Conservation (phyloP, 2,113 vertebrate genomes). For the Rafetus swinhoei region DNA sequence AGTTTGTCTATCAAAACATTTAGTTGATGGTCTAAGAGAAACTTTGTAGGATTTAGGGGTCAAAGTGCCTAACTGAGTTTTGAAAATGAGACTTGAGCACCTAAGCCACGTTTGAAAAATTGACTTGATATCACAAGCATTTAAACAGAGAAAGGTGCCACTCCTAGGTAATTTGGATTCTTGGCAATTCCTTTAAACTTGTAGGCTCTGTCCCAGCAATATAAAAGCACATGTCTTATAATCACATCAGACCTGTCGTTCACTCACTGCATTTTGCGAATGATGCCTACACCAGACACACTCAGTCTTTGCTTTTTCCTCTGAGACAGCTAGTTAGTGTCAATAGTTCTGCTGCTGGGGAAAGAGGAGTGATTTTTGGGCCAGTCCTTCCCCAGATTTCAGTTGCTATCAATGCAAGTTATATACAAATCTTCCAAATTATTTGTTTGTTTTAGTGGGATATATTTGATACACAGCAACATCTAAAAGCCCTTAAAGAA, state of each 20-base stretch:
- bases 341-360: background rate
- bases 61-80: background rate
- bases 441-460: background rate
- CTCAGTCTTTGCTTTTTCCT: background rate
- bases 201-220: background rate
- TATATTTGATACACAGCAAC: background rate
- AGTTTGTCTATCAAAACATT: background rate
- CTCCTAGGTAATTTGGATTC: background rate
- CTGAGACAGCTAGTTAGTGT: background rate
- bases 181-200: background rate
- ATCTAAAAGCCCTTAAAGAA: background rate
- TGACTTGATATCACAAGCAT: background rate
- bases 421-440: background rate
- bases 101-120: background rate
- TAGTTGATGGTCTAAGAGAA: background rate
- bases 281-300: background rate
- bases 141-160: background rate
- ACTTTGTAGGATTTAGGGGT: background rate
- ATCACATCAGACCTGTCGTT: background rate
- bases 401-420: background rate
- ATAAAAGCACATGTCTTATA: background rate
- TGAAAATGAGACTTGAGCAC: background rate
- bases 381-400: background rate
- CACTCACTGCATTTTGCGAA: background rate
- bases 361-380: background rate